Percentiles rank a stretch among this genome's conserved stretches.
Conservation (phyloP, 2,888 invertebrate genomes). For the Callimorpha dominula region DNA sequence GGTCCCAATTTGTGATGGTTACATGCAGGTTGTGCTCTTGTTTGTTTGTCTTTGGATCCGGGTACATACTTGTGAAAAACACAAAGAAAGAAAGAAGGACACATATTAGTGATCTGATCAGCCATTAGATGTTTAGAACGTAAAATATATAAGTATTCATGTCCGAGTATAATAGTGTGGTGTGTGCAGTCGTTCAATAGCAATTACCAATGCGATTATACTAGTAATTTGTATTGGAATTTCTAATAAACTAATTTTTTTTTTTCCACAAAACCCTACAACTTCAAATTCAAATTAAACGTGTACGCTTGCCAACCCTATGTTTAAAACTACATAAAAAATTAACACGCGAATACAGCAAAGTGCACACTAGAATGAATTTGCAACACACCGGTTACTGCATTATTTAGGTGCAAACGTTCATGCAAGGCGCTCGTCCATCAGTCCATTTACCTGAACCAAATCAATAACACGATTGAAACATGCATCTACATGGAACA, state of each 20-base stretch:
- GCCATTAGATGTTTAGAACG: not conserved
- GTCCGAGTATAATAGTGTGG: too few species aligned
- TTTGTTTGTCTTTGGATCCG: not conserved
- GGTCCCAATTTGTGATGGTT: not conserved
- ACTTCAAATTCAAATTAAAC: not conserved
- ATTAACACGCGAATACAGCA: slow-evolving; percentile 10
- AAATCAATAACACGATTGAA: slow-evolving; percentile 42
- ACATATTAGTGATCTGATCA: not conserved
- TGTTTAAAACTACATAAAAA: not conserved
- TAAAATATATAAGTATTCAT: too few species aligned
- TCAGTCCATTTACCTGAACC: slow-evolving; percentile 36
- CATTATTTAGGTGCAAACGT: slow-evolving; percentile 41
- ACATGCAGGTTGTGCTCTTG: not conserved
- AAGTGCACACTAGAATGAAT: slow-evolving; percentile 15
- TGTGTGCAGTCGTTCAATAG: too few species aligned
- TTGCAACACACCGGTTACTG: slow-evolving; percentile 23
- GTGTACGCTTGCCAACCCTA: slow-evolving; percentile 8
- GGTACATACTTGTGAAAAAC: too few species aligned
- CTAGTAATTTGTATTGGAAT: too few species aligned
- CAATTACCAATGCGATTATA: too few species aligned
- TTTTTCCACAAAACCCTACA: not conserved
- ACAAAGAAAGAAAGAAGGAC: not conserved
- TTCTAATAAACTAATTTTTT: too few species aligned
- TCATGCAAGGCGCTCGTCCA: slow-evolving; percentile 50
- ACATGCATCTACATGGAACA: not conserved